Evolutionary conservation across 2,113 vertebrate species (phyloP).

Genomic region (Seriola quinqueradiata): DNA sequence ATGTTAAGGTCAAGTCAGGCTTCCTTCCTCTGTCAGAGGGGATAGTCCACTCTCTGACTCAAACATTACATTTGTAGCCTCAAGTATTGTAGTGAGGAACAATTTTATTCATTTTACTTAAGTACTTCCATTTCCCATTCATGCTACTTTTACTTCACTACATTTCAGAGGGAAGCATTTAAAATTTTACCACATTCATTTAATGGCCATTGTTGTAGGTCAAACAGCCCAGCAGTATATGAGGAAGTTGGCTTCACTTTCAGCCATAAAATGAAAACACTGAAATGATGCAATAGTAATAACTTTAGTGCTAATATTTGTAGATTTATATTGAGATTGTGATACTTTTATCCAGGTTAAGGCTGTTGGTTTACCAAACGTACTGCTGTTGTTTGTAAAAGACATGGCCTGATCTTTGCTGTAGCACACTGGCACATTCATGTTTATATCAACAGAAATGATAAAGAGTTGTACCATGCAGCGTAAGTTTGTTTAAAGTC

Average conservation of each 20-base stretch:
- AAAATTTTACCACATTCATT: neutral
- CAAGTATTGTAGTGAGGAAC: neutral
- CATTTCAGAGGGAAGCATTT: neutral
- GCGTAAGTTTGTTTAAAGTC: neutral
- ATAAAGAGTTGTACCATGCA: too few relatives aligned
- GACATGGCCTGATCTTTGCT: too few relatives aligned
- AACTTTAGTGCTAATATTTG: neutral
- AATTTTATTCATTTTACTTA: neutral
- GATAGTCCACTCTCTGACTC: neutral
- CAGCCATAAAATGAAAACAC: neutral
- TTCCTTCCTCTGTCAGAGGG: neutral
- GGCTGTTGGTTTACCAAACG: neutral
- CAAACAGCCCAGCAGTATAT: neutral
- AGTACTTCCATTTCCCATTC: neutral
- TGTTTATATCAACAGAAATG: too few relatives aligned
- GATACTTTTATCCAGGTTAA: too few relatives aligned
- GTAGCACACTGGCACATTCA: neutral
- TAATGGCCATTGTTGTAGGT: neutral
- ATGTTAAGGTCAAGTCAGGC: constrained; percentile 6
- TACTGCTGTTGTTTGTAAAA: too few relatives aligned
- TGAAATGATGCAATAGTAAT: neutral
- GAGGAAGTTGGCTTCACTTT: neutral
- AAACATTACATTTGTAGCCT: neutral
- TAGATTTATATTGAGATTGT: neutral
- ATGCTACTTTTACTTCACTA: neutral